Evolutionary conservation across 2,888 invertebrate species (phyloP), one percentile per base, ranked within the genome.

Genomic region (Clistopyga incitator): DNA sequence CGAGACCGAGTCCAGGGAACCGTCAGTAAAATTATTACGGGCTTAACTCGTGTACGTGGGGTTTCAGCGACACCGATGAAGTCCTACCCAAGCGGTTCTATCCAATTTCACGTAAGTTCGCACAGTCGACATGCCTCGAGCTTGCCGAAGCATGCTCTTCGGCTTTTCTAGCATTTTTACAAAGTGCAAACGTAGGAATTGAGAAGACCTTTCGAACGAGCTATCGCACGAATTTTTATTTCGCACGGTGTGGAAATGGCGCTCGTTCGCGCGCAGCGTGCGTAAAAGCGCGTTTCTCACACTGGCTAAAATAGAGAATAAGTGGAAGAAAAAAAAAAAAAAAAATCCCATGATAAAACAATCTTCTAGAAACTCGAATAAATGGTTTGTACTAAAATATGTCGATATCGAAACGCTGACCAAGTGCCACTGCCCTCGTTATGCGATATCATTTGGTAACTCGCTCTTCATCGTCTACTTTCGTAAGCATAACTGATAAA

Each of bases 61-160:
- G 90, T 87, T 90, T 90, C 90, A 68, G 70, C 84, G 86, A 84
- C 86, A 85, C 84, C 88, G 86, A 75, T 78, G 91, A 90, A 90
- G 90, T 90, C 90, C 85, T 89, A 90, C 84, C 81, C 82, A 81
- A 84, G 87, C 83, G 72, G 68, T 74, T 89, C 87, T 84, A 90
- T 90, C 91, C 90, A 87, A 90, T 90, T 90, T 90, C 84, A 84
- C 79, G 81, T 23, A 86, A 85, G 86, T 87, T 72, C 81, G 82
- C 81, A 38, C 34, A 38, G 8, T 4, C 8, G 1, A 8, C 34
- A 8, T 8, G 34, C 6, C 34, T 8, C 6, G 1, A 38, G 8
- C n/a, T n/a, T n/a, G n/a, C n/a, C 4, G 34, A 3, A 6, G 8
- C 34, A 38, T 29, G 29, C 3, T 3, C 2, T 29, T 29, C 34